These are phyloP conservation scores for Trachops cirrhosus DNA, from an alignment of 2,797 vertebrate genomes.

Conservation along the genomic window DNA sequence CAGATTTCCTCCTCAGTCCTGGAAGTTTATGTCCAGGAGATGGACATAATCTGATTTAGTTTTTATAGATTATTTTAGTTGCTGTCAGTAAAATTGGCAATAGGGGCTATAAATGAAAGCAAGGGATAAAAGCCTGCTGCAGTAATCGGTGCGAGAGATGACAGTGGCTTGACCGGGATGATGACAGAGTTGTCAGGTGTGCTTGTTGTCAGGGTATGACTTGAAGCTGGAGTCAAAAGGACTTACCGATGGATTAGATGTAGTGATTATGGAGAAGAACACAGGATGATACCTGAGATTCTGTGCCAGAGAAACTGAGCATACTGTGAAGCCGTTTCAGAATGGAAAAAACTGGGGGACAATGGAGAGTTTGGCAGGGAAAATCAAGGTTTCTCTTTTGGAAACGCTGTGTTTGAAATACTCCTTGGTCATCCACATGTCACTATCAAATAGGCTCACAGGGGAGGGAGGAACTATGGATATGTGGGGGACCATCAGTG, in stretches of 20 bases:
- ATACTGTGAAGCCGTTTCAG: neutral
- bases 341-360: neutral
- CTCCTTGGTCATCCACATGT: neutral
- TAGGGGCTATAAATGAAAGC: neutral
- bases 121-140: neutral
- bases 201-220: neutral
- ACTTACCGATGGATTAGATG: neutral
- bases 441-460: neutral
- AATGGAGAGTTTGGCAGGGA: neutral
- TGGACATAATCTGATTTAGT: neutral
- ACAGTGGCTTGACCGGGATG: neutral
- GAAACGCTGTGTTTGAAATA: neutral
- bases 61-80: neutral
- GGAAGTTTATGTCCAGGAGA: neutral
- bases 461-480: too few species aligned
- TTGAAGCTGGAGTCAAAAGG: neutral
- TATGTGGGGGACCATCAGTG: neutral
- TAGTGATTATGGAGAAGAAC: neutral
- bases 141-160: neutral
- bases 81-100: neutral
- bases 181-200: neutral
- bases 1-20: neutral
- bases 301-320: neutral
- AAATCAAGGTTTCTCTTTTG: neutral
- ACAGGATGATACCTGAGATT: neutral